Percentiles rank a stretch among this genome's conserved stretches.
These are phyloP conservation scores for Pyrrhia umbra DNA, from an alignment of 2,888 invertebrate genomes.

Conservation along the genomic window DNA sequence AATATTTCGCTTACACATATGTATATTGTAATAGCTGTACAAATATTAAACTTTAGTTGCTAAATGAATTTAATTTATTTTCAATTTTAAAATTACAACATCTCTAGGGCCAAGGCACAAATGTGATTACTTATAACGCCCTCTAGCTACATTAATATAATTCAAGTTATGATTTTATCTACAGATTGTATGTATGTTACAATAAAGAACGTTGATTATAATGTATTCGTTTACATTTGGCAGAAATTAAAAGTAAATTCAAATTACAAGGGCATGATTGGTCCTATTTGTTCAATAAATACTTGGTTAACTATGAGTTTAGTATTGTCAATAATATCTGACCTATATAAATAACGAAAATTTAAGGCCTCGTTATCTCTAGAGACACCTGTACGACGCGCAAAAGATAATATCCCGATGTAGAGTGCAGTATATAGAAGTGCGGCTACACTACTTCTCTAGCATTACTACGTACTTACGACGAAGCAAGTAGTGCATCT, in stretches of 20 bases:
- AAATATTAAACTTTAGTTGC: constrained; percentile 62
- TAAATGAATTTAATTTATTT: constrained; percentile 61
- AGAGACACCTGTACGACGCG: constrained; percentile 4
- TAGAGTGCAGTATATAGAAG: constrained; percentile 23
- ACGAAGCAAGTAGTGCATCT: constrained; percentile 19
- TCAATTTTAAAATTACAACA: constrained; percentile 81
- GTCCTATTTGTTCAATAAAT: constrained; percentile 46
- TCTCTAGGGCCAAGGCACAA: constrained; percentile 87
- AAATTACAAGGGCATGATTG: constrained; percentile 45
- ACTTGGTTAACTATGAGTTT: constrained; percentile 30
- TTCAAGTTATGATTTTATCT: constrained; percentile 54
- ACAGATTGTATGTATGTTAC: constrained; percentile 51
- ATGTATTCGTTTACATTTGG: constrained; percentile 35
- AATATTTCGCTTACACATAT: constrained; percentile 61
- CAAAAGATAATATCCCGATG: constrained; percentile 52
- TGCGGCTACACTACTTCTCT: constrained; percentile 28
- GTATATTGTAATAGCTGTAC: constrained; percentile 66
- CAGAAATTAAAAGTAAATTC: constrained; percentile 19
- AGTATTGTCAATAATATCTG: constrained; percentile 40
- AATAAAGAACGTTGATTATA: constrained; percentile 35
- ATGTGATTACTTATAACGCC: constrained; percentile 81
- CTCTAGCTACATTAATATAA: constrained; percentile 70
- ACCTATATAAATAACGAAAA: constrained; percentile 25
- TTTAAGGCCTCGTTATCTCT: constrained; percentile 38
- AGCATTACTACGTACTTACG: constrained; percentile 26